These are phyloP conservation scores for Ceyx erithaca DNA, from an alignment of 2,797 vertebrate species.

Conservation along the genomic window DNA sequence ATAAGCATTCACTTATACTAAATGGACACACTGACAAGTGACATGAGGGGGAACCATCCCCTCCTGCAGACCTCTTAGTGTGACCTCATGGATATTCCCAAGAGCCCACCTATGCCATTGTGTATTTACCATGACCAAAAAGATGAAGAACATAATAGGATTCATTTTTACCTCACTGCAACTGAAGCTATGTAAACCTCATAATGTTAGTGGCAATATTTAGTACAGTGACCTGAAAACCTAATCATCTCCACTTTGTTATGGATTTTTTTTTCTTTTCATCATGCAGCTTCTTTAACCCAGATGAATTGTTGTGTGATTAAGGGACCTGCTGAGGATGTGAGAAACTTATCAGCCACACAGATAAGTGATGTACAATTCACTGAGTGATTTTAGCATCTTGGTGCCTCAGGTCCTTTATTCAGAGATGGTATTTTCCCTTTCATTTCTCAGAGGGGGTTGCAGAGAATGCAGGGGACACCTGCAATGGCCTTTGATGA, in stretches of 20 bases:
- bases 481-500: neutral
- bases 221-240: neutral
- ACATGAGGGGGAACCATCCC: neutral
- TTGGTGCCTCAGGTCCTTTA: neutral
- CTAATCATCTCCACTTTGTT: neutral
- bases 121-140: neutral
- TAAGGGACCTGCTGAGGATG: neutral
- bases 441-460: neutral
- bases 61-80: neutral
- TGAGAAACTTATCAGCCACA: neutral
- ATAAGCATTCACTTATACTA: neutral
- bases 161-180: neutral
- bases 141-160: neutral
- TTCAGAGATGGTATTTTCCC: neutral
- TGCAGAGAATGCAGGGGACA: neutral
- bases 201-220: neutral
- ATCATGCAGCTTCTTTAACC: neutral
- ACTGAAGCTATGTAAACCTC: neutral
- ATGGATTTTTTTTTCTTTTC: neutral
- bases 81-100: fast-evolving
- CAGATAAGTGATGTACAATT: neutral
- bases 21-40: neutral
- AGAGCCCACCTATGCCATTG: neutral
- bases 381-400: neutral
- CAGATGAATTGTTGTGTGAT: neutral